These are phyloP conservation scores for Byasa hedistus DNA, from an alignment of 2,888 invertebrate species.

Conservation along the genomic window DNA sequence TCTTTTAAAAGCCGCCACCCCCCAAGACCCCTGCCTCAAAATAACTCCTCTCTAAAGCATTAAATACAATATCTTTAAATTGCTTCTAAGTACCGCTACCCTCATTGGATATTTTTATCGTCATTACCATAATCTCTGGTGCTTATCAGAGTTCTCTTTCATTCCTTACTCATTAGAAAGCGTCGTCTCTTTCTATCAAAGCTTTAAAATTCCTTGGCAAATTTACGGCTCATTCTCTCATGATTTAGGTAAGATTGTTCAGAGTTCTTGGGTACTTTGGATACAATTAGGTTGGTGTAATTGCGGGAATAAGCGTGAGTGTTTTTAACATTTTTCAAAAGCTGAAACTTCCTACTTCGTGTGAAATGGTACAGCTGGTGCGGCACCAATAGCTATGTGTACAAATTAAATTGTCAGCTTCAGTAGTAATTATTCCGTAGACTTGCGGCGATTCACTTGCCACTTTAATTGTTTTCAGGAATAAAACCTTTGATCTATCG, in stretches of 20 bases:
- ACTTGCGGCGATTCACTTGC: slow-evolving; percentile 33
- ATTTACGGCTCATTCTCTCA: slow-evolving; percentile 68
- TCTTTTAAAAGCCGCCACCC: slow-evolving; percentile 44
- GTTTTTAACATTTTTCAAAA: slow-evolving; percentile 40
- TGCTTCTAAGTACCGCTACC: slow-evolving; percentile 74
- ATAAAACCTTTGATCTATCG: neutral
- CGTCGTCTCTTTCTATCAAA: slow-evolving; percentile 44
- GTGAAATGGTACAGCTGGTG: slow-evolving; percentile 41
- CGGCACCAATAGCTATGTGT: slow-evolving; percentile 26
- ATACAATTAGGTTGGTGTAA: slow-evolving; percentile 65
- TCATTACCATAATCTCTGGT: slow-evolving; percentile 72
- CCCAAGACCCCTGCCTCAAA: slow-evolving; percentile 44
- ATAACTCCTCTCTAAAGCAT: slow-evolving; percentile 56
- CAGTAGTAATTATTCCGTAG: slow-evolving; percentile 36
- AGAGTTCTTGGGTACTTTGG: slow-evolving; percentile 53
- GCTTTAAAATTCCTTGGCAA: slow-evolving; percentile 55
- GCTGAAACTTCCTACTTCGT: slow-evolving; percentile 37
- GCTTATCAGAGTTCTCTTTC: slow-evolving; percentile 48
- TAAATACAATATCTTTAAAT: slow-evolving; percentile 79
- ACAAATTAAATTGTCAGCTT: slow-evolving; percentile 38
- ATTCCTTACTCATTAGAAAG: slow-evolving; percentile 36
- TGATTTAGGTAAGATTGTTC: slow-evolving; percentile 61
- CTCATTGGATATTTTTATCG: slow-evolving; percentile 73
- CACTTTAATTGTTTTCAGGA: slow-evolving; percentile 13
- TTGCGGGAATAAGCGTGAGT: slow-evolving; percentile 51